Conservation (phyloP, 2,888 invertebrate genomes). For the Thecophora atra region DNA sequence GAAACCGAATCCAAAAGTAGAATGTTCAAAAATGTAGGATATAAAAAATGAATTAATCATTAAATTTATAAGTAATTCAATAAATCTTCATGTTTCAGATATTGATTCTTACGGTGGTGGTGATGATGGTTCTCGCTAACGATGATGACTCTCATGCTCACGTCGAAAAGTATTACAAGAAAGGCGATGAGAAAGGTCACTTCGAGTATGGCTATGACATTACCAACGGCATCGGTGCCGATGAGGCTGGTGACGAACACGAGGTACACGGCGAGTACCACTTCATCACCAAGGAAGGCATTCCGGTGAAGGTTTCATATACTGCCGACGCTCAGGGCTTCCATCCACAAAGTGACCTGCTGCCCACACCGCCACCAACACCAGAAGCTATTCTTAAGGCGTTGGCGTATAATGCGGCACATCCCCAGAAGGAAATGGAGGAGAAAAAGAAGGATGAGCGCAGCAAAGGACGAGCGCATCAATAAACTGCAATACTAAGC, state of each 20-base stretch:
- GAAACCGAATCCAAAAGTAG: conserved; percentile 30
- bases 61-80: not conserved
- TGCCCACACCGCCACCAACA: conserved; percentile 59
- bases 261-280: conserved; percentile 53
- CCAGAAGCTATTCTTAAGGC: conserved; percentile 55
- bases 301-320: conserved; percentile 53
- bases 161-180: conserved; percentile 49
- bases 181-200: conserved; percentile 54
- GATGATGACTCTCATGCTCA: conserved; percentile 57
- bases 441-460: not conserved
- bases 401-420: conserved; percentile 56
- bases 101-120: conserved; percentile 44
- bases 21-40: conserved; percentile 54
- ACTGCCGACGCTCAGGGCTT: conserved; percentile 57
- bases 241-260: conserved; percentile 53
- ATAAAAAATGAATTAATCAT: conserved; percentile 5
- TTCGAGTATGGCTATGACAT: conserved; percentile 53
- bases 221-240: conserved; percentile 56
- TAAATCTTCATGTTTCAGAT: conserved; percentile 39
- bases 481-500: no score
- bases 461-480: not conserved
- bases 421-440: conserved; percentile 45
- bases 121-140: conserved; percentile 40
- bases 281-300: conserved; percentile 55
- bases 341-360: conserved; percentile 54